Base-by-base conservation (phyloP, 2,113 vertebrate species). In the Ornithorhynchus anatinus region DNA sequence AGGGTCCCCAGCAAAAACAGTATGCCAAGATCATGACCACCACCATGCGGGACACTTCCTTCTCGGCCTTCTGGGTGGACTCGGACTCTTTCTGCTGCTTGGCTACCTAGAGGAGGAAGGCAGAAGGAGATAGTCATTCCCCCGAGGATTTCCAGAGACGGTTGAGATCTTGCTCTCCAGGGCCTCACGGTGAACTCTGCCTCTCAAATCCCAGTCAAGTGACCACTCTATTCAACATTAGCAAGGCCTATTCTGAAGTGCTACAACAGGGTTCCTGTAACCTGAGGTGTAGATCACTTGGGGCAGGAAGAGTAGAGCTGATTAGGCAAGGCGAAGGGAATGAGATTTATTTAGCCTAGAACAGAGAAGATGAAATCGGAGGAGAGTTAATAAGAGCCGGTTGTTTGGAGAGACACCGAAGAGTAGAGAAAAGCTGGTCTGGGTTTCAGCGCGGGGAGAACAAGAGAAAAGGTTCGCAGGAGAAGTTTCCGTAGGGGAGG, bases 21-120 rank as follows among this genome's bases (percentile, higher is more conserved):
- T 80, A 97, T 0, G 95, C 94, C 0, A 90, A 0, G 32, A 97
- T 89, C 96, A 97, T 97, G 76, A 95, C 94, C 3, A 95, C 75
- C 12, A 97, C 95, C 96, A 97, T 97, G 61, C 95, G 93, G 1
- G 94, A 95, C 31, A 96, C 96, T 70, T 97, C 96, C 71, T 59
- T 94, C 85, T 97, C 95, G 0, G 96, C 96, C 72, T 96, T 96
- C 90, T 97, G 96, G 35, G 96, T 97, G 17, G 96, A 96, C 72
- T 96, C 95, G 0, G 95, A 97, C 54, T 96, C 95, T 68, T 95
- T 96, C 82, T 96, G 96, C 78, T 96, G 95, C 72, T 94, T 88
- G 4, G 96, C 96, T 51, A 97, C 95, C 95, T 97, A 54, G 54
- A 38, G 35, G 40, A 60, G 39, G 66, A 25, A 16, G 37, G 31